Percentiles rank a stretch among this genome's conserved stretches.
Conservation (phyloP, 1,140 invertebrate genomes). For the Teleopsis dalmanni region DNA sequence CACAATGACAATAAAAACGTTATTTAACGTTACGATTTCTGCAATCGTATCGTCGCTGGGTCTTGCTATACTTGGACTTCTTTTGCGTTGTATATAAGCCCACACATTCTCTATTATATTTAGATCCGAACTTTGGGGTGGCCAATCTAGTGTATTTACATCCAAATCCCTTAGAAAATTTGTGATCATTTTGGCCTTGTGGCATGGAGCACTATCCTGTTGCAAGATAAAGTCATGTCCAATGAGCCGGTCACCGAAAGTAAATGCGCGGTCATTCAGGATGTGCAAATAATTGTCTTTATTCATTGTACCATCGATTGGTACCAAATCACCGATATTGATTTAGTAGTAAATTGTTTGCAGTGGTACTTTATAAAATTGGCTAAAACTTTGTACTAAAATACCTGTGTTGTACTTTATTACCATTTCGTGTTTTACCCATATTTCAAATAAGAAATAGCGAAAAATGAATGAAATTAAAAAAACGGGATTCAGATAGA, state of each 20-base stretch:
- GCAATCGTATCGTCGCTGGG: no score
- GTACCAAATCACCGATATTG: constrained; percentile 3
- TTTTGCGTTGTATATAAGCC: neutral
- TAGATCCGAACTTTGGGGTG: neutral
- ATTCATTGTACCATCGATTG: neutral
- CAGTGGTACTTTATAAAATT: no score
- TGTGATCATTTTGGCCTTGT: neutral
- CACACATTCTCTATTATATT: neutral
- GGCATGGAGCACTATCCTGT: constrained; percentile 11
- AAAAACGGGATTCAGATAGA: no score
- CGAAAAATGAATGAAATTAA: no score
- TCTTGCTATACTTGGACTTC: no score
- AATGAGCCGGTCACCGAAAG: constrained; percentile 1
- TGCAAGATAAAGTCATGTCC: constrained; percentile 10
- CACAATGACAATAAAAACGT: no score
- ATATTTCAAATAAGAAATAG: no score
- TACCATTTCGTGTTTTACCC: no score
- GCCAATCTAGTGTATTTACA: neutral
- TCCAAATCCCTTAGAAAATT: neutral
- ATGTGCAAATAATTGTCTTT: constrained; percentile 5
- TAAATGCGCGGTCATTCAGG: constrained; percentile 11
- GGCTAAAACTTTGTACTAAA: no score
- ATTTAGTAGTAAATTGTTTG: no score
- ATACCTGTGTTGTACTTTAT: no score
- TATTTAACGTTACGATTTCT: no score